phyloP scores from a whole-genome alignment of 2,888 invertebrate genomes.

The Dryocosmus kuriphilus region DNA sequence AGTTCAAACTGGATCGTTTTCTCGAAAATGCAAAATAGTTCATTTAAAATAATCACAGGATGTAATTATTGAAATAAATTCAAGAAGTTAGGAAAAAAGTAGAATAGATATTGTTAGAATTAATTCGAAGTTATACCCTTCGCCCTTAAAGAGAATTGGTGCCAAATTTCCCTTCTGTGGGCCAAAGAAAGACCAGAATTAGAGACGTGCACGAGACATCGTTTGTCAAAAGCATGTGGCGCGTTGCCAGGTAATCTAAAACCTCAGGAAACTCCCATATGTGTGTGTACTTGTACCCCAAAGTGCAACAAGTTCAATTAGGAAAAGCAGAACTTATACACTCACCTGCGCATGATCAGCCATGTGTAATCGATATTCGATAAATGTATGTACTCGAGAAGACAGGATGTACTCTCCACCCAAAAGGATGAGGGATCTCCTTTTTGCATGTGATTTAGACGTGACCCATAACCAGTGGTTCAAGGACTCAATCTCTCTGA shows the following conservation, averaged over 20 bases:
- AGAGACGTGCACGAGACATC: conserved; percentile 9
- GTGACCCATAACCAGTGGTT: not conserved
- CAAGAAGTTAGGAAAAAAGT: not conserved
- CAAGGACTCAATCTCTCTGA: not conserved
- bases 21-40: not conserved
- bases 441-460: not conserved
- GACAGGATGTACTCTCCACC: not conserved
- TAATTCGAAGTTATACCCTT: not conserved
- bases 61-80: not conserved
- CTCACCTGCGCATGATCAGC: conserved; percentile 24
- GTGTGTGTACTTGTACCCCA: not conserved
- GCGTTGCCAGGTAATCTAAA: conserved; percentile 15
- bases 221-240: conserved; percentile 30
- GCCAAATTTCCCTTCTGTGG: conserved; percentile 11
- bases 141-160: not conserved
- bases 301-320: conserved; percentile 30
- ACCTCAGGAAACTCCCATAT: conserved; percentile 11
- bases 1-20: not conserved
- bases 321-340: conserved; percentile 15
- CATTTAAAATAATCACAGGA: not conserved
- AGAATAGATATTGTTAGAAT: not conserved
- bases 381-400: conserved; percentile 3
- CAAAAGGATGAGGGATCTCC: not conserved
- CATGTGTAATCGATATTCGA: conserved; percentile 10
- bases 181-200: conserved; percentile 15